These are phyloP conservation scores for Otolemur garnettii DNA, from an alignment of 2,113 vertebrate species.

Conservation along the genomic window DNA sequence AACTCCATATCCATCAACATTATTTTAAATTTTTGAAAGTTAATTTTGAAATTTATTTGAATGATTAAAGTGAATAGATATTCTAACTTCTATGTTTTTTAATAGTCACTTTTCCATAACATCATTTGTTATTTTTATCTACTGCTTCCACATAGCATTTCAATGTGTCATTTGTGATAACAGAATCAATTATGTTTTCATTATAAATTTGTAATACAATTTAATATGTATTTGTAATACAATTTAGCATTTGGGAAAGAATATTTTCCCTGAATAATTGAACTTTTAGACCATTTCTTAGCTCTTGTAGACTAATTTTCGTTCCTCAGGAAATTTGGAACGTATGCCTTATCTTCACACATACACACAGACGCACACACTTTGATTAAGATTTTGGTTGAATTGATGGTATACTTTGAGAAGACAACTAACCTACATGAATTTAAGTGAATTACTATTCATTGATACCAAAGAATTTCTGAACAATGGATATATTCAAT, in stretches of 20 bases:
- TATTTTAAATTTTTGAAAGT: neutral
- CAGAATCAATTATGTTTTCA: neutral
- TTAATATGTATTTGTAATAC: neutral
- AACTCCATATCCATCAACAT: neutral
- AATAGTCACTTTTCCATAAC: neutral
- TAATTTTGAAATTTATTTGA: constrained; percentile 2
- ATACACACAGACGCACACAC: neutral
- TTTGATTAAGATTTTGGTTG: neutral
- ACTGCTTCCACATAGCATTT: neutral
- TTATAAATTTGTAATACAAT: neutral
- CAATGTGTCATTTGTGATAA: neutral
- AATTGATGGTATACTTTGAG: neutral
- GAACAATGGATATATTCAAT: neutral
- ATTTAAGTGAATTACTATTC: neutral
- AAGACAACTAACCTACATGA: neutral
- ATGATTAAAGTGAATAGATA: neutral
- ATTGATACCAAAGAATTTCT: constrained; percentile 27
- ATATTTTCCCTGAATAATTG: neutral
- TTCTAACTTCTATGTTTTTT: neutral
- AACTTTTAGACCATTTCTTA: neutral
- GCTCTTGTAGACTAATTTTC: neutral
- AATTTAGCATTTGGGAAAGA: neutral
- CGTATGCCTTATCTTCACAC: neutral
- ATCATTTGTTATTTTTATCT: neutral
- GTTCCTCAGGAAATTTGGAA: neutral